Conservation (phyloP, 2,113 vertebrate species). For the Glaucomys volans region DNA sequence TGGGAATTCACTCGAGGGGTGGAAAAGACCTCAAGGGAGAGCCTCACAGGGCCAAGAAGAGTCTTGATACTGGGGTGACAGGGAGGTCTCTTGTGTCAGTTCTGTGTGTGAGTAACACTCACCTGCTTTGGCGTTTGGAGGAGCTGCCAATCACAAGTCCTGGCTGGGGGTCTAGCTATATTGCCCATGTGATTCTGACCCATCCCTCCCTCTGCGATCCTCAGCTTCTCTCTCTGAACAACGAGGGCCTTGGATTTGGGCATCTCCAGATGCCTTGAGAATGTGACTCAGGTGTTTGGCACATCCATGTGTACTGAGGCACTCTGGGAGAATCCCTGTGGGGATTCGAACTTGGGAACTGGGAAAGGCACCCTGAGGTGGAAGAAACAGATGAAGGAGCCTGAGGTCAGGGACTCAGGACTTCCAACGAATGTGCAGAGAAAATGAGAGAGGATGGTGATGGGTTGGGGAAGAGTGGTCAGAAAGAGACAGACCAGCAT, state of each 20-base stretch:
- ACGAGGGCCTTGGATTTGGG: accelerated
- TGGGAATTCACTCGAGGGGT: not conserved
- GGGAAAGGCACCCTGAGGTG: not conserved
- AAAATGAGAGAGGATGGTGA: no score
- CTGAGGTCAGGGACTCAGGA: not conserved
- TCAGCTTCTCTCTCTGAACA: not conserved
- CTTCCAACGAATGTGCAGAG: not conserved
- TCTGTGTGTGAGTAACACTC: accelerated
- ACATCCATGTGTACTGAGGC: accelerated
- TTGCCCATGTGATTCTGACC: not conserved
- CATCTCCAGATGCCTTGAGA: no score
- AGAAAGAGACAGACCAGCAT: not conserved
- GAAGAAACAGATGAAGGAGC: not conserved
- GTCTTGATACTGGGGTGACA: accelerated
- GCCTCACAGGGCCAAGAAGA: not conserved
- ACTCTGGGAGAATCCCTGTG: accelerated
- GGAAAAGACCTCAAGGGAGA: not conserved
- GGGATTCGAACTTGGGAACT: not conserved
- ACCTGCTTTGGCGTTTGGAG: not conserved
- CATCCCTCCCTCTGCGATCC: not conserved
- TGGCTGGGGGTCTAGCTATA: not conserved
- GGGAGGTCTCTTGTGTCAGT: not conserved
- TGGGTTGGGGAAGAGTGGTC: accelerated
- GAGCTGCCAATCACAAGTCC: not conserved
- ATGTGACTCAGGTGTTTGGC: not conserved